Percentiles rank a stretch among this genome's conserved stretches.
These are phyloP conservation scores for Falco cherrug DNA, from an alignment of 2,797 vertebrate species.

Conservation along the genomic window DNA sequence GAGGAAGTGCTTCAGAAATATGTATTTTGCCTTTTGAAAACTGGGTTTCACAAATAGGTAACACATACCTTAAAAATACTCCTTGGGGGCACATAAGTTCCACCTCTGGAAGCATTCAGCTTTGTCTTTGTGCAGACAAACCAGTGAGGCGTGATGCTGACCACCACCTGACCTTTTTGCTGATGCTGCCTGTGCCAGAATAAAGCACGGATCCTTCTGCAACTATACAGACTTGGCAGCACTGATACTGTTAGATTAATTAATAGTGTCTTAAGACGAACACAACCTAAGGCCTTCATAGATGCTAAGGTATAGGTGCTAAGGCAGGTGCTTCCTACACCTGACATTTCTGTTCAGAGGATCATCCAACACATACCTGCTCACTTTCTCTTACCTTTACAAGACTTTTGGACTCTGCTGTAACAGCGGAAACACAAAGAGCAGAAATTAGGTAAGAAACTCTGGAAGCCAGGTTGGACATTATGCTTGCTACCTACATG, in stretches of 20 bases:
- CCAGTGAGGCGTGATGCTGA: neutral
- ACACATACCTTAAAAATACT: neutral
- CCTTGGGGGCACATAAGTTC: neutral
- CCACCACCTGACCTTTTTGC: neutral
- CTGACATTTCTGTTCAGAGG: neutral
- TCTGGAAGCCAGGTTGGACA: neutral
- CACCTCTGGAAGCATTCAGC: neutral
- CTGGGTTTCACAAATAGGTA: neutral
- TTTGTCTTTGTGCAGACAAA: neutral
- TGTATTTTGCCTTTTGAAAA: neutral
- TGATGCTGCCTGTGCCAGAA: neutral
- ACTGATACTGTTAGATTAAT: neutral
- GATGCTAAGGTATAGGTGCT: too few relatives aligned
- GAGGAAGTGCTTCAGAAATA: neutral
- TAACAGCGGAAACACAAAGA: neutral
- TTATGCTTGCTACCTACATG: neutral
- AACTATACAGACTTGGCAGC: neutral
- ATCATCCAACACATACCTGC: neutral
- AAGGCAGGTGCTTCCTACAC: neutral
- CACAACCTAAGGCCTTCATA: neutral
- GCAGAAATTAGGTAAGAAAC: neutral
- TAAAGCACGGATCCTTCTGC: neutral
- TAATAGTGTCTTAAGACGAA: neutral
- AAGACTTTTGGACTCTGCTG: neutral
- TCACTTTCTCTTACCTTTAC: neutral